Evolutionary conservation across 2,888 invertebrate genomes (phyloP).

Genomic region (Toxonevra muliebris): DNA sequence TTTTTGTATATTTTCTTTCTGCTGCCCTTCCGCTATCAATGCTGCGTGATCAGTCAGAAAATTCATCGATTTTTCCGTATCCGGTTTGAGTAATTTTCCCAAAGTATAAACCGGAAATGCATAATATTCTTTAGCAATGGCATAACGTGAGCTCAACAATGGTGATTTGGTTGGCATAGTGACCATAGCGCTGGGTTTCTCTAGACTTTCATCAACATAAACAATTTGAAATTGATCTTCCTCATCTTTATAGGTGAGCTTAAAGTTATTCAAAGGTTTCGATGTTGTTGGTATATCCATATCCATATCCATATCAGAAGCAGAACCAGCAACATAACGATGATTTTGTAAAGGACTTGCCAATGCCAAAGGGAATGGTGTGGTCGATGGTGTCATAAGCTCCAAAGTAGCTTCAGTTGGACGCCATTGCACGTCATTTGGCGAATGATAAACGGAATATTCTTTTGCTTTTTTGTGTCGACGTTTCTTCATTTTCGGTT

Average conservation of each 20-base stretch:
- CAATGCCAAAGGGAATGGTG: slow-evolving; percentile 29
- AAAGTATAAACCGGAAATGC: slow-evolving; percentile 55
- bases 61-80: background rate
- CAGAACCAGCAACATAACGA: slow-evolving; percentile 27
- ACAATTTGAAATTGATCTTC: slow-evolving; percentile 47
- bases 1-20: background rate
- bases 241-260: slow-evolving; percentile 25
- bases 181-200: slow-evolving; percentile 41
- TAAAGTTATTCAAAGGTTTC: slow-evolving; percentile 32
- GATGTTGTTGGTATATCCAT: slow-evolving; percentile 26
- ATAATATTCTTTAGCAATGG: slow-evolving; percentile 47
- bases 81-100: slow-evolving; percentile 47
- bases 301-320: background rate
- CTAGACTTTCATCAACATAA: slow-evolving; percentile 52
- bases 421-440: slow-evolving; percentile 51
- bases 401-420: slow-evolving; percentile 28
- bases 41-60: background rate
- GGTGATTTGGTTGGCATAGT: slow-evolving; percentile 31
- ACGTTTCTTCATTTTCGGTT: slow-evolving; percentile 24
- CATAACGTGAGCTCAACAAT: slow-evolving; percentile 48
- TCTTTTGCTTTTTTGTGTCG: slow-evolving; percentile 48
- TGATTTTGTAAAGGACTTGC: slow-evolving; percentile 48
- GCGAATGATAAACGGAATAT: slow-evolving; percentile 51
- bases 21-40: slow-evolving; percentile 1
- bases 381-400: slow-evolving; percentile 24